Evolutionary conservation across 2,888 invertebrate species (phyloP), one percentile per base, ranked within the genome.

Genomic region (Drosophila heteroneura): DNA sequence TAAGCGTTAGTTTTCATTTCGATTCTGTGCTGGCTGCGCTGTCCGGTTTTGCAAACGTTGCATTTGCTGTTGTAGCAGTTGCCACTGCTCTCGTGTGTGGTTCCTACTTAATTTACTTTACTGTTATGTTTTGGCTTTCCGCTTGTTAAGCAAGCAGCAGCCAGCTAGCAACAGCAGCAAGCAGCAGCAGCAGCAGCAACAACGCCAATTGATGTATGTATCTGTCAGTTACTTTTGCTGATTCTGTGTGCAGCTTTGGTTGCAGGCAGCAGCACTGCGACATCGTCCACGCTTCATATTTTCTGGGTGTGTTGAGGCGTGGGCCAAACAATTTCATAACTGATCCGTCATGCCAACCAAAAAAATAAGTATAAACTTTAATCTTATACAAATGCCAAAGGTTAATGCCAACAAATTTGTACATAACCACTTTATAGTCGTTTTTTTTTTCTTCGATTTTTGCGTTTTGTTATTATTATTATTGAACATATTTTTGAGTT

Each of bases 31-130:
- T 74, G 76, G 68, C 66, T 69, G 51, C 30, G 37, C 53, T 74
- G 79, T 76, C 80, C 85, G 77, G 83, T 84, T 82, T 76, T 73
- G 80, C 77, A 71, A 74, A 64, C 77, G 73, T 70, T 88, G 85
- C 89, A 85, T 65, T 77, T 74, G 72, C 47, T 60, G 41, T 33
- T 28, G 33, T 35, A 35, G 33, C 33, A 35, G 22, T 30, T 58
- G 67, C 30, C 62, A 75, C 49, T 75, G 75, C 54, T 72, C 77
- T 53, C 68, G 68, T 69, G 85, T 82, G 74, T 85, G 76, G 88
- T 82, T 88, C 76, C 75, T 82, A 85, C 82, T 85, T 84, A 87
- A 88, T 87, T 87, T 82, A 82, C 88, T 87, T 84, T 84, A 84
- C 84, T 82, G 88, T 84, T 84, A 84, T 85, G 88, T 88, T 85